Base-by-base conservation (phyloP, 2,113 vertebrate species). In the Neolamprologus variostigma region DNA sequence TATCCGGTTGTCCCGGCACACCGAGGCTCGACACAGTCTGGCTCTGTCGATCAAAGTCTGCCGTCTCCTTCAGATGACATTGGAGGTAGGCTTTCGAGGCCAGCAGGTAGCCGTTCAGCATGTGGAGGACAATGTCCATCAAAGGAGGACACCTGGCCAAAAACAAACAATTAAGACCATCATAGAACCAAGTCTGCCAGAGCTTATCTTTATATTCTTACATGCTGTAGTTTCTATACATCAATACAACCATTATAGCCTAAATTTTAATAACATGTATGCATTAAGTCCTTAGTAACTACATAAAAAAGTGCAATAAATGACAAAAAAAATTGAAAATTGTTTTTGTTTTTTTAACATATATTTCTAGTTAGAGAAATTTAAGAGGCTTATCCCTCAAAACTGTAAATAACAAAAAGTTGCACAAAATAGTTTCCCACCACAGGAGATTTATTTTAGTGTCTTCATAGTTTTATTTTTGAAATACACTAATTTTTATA, bases 81-180 rank as follows among this genome's bases (percentile, higher is more conserved):
- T 98, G 99, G 3, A 99, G 95, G 94, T 98, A 98, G 83, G 99
- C 99, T 95, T 99, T 99, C 3, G 99, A 99, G 80, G 98, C 98
- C 82, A 99, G 96, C 73, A 99, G 96, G 91, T 99, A 99, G 0
- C 99, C 99, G 5, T 99, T 99, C 88, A 99, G 91, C 98, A 99
- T 99, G 92, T 99, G 99, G 55, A 99, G 96, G 76, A 97, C 98
- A 47, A 99, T 97, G 93, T 99, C 99, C 97, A 99, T 99, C 83
- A 99, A 81, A 28, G 98, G 98, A n/a, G 98, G 99, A 82, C 98
- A 99, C 92, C 99, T 99, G 68, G 42, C 8, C 12, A 84, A 47
- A 28, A 9, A 76, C 3, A 71, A 79, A 28, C 16, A 33, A 33
- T 33, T 61, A 33, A 26, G 26, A 26, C 26, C 26, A 10, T 33